Evolutionary conservation across 2,797 vertebrate species (phyloP), one percentile per base, ranked within the genome.

Genomic region (Crenichthys baileyi): DNA sequence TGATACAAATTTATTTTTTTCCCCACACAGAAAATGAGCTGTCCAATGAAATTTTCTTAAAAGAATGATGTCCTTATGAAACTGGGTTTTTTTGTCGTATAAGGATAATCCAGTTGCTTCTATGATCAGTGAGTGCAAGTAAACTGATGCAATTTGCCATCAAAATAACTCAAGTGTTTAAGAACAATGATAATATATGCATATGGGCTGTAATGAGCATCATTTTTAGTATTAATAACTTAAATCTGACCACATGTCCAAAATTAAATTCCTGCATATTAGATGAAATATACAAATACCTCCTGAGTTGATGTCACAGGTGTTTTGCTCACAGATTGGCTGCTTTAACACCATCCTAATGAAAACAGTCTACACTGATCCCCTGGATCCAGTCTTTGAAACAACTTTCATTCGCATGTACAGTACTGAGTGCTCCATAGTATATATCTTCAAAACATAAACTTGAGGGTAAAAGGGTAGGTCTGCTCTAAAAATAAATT

Each of bases 241-340:
- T 56, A 8, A 71, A 73, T 68, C 61, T 77, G 70, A 81, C 56
- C 71, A 76, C 68, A 55, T 79, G 26, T 51, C 55, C 20, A 46
- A 2, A 26, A 71, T 78, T 74, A 78, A 72, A 70, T 72, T 58
- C 1, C 9, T 48, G 83, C 39, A 76, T 12, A 76, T 0, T 5
- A 70, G 78, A 87, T 76, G 20, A 79, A 56, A 81, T 88, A 60
- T 80, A 87, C 77, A 74, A 75, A 63, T 68, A 71, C 41, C 31
- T 39, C 67, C 73, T 79, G 53, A 18, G 70, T 36, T 72, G 67
- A 77, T 78, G 79, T 77, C 76, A 79, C n/a, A 70, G 29, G 76
- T 81, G 65, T 55, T 65, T 83, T 70, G 74, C 77, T 75, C 75
- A 83, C 75, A 75, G 67, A 46, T 26, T 78, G 65, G 72, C 65